phyloP scores from a whole-genome alignment of 2,113 vertebrate genomes.

The Notothenia coriiceps region DNA sequence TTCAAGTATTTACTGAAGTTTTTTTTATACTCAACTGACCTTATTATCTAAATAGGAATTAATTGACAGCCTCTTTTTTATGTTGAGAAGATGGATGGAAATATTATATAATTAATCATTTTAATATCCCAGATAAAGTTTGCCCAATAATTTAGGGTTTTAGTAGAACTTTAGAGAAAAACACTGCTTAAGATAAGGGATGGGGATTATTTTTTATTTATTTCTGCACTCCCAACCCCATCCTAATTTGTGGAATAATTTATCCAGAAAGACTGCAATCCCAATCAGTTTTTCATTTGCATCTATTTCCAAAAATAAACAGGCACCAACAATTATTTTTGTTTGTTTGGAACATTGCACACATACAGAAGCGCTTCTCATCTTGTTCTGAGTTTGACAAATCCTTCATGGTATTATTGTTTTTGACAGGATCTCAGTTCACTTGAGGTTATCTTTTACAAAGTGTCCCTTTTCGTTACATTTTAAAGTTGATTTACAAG shows the following conservation, averaged over 20 bases:
- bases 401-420: background rate
- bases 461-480: background rate
- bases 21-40: background rate
- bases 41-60: background rate
- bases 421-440: constrained; percentile 4
- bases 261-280: background rate
- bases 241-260: background rate
- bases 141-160: background rate
- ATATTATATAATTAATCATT: too few relatives aligned
- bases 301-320: constrained; percentile 2
- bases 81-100: too few relatives aligned
- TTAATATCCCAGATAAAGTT: background rate
- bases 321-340: background rate
- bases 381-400: background rate
- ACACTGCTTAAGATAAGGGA: background rate
- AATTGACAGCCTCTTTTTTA: too few relatives aligned
- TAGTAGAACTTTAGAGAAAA: background rate
- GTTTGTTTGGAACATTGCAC: background rate
- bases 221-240: background rate
- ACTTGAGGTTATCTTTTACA: background rate
- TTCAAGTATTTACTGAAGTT: background rate
- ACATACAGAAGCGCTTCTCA: background rate
- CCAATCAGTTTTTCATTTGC: constrained; percentile 1
- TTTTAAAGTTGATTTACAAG: background rate
- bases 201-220: background rate